A percentile compares a stretch with the other conserved stretches of the same genome.
These are phyloP conservation scores for Phaethornis superciliosus DNA, from an alignment of 2,113 vertebrate species.

Conservation along the genomic window DNA sequence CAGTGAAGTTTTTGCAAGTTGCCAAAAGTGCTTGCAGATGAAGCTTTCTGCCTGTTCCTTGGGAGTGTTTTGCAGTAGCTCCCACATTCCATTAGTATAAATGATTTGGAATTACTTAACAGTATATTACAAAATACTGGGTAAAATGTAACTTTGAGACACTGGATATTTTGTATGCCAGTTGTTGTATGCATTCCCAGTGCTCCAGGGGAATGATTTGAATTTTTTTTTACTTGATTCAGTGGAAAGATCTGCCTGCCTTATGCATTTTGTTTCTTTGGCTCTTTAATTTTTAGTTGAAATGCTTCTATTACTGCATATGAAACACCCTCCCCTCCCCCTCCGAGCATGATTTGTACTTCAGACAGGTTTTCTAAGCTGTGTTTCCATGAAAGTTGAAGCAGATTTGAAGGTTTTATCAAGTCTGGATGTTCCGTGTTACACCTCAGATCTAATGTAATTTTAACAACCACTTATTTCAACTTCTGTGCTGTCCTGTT, in stretches of 20 bases:
- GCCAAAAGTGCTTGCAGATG: slow-evolving; percentile 54
- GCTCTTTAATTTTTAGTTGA: not conserved
- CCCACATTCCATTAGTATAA: slow-evolving; percentile 53
- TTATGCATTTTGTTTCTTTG: not conserved
- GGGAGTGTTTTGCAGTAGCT: slow-evolving; percentile 69
- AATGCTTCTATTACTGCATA: not conserved
- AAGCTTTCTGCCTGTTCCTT: slow-evolving; percentile 60
- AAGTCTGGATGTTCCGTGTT: not conserved
- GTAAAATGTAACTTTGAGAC: slow-evolving; percentile 16
- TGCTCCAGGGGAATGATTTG: not conserved
- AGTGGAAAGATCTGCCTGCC: not conserved
- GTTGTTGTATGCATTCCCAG: not conserved
- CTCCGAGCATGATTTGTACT: not conserved
- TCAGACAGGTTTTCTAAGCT: not conserved
- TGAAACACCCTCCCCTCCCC: not conserved
- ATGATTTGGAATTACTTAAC: slow-evolving; percentile 69
- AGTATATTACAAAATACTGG: slow-evolving; percentile 31
- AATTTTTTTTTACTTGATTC: not conserved
- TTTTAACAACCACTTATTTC: not conserved
- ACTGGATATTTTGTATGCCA: not conserved
- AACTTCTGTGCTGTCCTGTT: not conserved
- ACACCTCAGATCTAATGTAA: not conserved
- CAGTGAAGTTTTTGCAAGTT: slow-evolving; percentile 68
- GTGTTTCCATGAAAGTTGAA: not conserved
- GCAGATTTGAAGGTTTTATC: not conserved